Percentiles rank a stretch among this genome's conserved stretches.
Evolutionary conservation across 2,888 invertebrate species (phyloP).

Genomic region (Acrobasis repandana): DNA sequence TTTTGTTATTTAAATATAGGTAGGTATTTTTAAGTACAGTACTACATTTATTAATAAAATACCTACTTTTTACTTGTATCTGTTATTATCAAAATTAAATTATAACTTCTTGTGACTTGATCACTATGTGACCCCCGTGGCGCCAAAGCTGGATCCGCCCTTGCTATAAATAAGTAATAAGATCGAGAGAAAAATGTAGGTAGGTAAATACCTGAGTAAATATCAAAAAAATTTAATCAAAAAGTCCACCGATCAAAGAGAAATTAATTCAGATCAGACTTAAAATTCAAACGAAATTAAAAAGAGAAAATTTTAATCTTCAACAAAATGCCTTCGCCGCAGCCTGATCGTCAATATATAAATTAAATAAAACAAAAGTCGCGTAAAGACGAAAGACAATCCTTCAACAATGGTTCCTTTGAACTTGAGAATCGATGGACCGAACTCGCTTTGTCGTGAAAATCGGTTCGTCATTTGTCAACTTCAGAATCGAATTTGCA

Average conservation of each 20-base stretch:
- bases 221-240: neutral
- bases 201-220: too few species aligned
- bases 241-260: neutral
- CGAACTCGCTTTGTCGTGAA: neutral
- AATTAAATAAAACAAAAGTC: conserved; percentile 13
- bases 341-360: neutral
- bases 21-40: too few species aligned
- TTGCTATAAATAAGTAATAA: too few species aligned
- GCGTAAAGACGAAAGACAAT: conserved; percentile 3
- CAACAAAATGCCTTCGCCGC: neutral
- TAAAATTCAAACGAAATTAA: too few species aligned
- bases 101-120: too few species aligned
- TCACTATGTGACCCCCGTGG: too few species aligned
- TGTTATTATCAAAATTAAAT: too few species aligned
- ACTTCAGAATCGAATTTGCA: neutral
- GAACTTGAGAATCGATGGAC: neutral
- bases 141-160: too few species aligned
- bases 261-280: neutral
- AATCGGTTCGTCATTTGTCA: neutral
- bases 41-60: too few species aligned
- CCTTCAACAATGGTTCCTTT: neutral
- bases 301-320: neutral
- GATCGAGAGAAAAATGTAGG: too few species aligned
- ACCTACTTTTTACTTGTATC: too few species aligned
- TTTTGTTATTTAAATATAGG: too few species aligned